Percentiles rank a stretch among this genome's conserved stretches.
phyloP scores from a whole-genome alignment of 2,797 vertebrate species.

The Chloroceryle inda region DNA sequence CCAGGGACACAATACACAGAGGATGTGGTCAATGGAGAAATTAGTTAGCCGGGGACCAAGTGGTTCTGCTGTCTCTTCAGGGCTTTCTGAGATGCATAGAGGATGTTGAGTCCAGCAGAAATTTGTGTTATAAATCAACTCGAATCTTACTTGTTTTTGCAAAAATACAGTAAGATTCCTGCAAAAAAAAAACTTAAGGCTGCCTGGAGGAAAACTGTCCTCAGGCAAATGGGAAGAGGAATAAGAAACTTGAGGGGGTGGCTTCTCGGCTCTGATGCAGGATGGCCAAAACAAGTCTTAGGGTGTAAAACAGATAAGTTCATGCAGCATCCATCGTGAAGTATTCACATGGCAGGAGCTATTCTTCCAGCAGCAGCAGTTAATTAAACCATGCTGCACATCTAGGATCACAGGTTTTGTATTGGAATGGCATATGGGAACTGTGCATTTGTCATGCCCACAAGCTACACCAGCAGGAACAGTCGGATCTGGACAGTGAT shows the following conservation, averaged over 20 bases:
- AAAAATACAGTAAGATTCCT: background rate
- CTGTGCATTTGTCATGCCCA: rapidly evolving
- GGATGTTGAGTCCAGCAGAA: slow-evolving; percentile 9
- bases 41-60: background rate
- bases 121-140: background rate
- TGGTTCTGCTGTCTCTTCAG: slow-evolving; percentile 14
- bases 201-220: background rate
- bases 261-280: background rate
- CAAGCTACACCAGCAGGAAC: background rate
- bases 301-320: background rate
- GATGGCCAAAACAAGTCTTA: background rate
- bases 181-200: background rate
- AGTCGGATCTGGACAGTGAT: rapidly evolving
- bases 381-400: rapidly evolving
- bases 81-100: slow-evolving; percentile 6
- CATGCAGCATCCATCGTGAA: rapidly evolving
- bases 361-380: background rate
- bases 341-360: background rate
- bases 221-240: background rate
- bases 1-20: background rate
- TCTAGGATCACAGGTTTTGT: background rate
- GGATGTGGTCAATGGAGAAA: slow-evolving; percentile 48
- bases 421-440: rapidly evolving
- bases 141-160: background rate
- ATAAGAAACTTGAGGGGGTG: background rate